Evolutionary conservation across 35 echinoderm and acorn worm species (phyloP).

Genomic region (Amphiura filiformis): DNA sequence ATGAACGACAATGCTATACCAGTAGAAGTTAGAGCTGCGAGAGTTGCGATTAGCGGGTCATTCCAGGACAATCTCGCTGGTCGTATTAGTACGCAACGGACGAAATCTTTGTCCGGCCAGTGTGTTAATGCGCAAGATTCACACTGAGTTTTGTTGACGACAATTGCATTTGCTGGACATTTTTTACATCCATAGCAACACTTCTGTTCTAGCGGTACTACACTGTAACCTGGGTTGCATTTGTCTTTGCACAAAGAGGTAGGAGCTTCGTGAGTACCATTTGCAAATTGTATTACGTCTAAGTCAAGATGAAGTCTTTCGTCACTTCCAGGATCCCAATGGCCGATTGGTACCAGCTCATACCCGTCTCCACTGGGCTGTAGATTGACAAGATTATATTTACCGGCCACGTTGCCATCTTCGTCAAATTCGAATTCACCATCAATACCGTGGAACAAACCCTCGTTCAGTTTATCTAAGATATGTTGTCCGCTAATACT

Average conservation of each 20-base stretch:
- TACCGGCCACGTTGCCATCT: conserved; percentile 16
- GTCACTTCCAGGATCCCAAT: background rate
- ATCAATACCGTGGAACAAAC: background rate
- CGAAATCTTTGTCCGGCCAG: conserved; percentile 26
- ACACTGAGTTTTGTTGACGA: background rate
- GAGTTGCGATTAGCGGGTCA: background rate
- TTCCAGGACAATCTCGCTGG: background rate
- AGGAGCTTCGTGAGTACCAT: background rate
- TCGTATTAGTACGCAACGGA: background rate
- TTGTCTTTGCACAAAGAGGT: conserved; percentile 13
- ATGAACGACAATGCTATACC: background rate
- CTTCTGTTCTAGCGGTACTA: background rate
- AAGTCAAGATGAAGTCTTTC: background rate
- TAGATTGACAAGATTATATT: conserved; percentile 15
- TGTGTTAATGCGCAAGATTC: background rate
- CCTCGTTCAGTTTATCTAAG: conserved; percentile 4
- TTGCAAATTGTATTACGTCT: background rate
- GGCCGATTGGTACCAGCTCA: conserved; percentile 12
- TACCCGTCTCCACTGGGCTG: background rate
- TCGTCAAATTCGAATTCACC: conserved; percentile 23
- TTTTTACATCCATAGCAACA: conserved; percentile 19
- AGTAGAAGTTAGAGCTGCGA: background rate
- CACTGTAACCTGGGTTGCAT: background rate
- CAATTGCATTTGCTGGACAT: background rate
- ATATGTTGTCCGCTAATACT: background rate